These are phyloP conservation scores for Frankliniella fusca DNA, from an alignment of 2,888 invertebrate species.

Conservation along the genomic window DNA sequence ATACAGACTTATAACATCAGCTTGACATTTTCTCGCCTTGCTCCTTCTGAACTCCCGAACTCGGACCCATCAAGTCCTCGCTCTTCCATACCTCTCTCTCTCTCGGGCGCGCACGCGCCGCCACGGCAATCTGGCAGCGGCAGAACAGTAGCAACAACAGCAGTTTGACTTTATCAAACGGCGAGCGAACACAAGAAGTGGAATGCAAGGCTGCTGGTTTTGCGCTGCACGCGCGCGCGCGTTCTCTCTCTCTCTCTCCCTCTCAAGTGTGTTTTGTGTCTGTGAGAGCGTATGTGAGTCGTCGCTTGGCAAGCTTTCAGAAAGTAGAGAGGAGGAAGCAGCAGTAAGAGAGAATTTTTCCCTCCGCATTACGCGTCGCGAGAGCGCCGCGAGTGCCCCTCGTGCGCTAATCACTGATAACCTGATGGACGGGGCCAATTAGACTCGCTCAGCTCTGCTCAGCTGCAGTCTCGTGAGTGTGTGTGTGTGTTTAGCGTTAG, in stretches of 20 bases:
- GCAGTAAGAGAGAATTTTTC: not conserved
- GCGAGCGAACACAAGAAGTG: not conserved
- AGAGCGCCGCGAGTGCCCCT: not conserved
- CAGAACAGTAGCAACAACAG: not conserved
- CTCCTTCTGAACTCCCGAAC: not conserved
- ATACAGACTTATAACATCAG: no score
- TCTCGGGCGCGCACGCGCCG: not conserved
- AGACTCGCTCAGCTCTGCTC: no score
- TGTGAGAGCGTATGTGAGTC: not conserved
- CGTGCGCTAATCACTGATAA: not conserved
- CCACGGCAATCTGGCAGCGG: not conserved
- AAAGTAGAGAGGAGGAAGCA: not conserved
- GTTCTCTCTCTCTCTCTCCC: not conserved
- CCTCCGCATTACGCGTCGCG: not conserved
- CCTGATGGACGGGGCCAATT: not conserved
- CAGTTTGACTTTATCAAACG: not conserved
- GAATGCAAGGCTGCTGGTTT: conserved; percentile 8
- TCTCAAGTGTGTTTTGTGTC: not conserved
- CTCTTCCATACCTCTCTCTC: no score
- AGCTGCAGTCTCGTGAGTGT: no score
- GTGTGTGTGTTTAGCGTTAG: no score
- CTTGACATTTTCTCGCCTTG: no score
- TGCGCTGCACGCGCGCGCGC: not conserved
- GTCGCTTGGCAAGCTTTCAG: conserved; percentile 17
- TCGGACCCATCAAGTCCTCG: no score